Conservation (phyloP, 2,113 vertebrate genomes). For the Cyphomyrus discorhynchus region DNA sequence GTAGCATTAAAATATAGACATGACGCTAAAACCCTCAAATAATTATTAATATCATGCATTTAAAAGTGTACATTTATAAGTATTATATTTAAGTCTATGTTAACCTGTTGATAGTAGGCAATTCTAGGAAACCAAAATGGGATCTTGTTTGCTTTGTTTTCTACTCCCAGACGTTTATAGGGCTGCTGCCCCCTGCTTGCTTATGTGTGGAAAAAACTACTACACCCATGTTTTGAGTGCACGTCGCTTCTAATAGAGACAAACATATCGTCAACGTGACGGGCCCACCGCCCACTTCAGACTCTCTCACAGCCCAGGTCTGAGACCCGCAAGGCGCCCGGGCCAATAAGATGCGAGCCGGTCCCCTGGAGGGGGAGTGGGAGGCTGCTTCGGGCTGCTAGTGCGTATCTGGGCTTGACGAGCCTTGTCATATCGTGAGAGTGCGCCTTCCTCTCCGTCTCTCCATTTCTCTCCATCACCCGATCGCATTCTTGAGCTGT, state of each 20-base stretch:
- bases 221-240: conserved; percentile 51
- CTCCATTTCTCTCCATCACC: neutral
- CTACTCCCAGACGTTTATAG: neutral
- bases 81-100: neutral
- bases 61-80: neutral
- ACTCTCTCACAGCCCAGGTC: conserved; percentile 21
- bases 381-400: conserved; percentile 38
- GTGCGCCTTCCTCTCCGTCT: conserved; percentile 40
- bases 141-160: neutral
- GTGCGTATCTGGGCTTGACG: conserved; percentile 53
- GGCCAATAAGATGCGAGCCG: conserved; percentile 56
- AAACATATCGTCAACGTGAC: conserved; percentile 58
- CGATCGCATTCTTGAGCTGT: neutral
- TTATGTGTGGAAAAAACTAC: conserved; percentile 47
- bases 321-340: conserved; percentile 41
- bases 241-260: conserved; percentile 45
- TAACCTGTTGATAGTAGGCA: neutral
- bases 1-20: neutral
- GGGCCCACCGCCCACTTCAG: conserved; percentile 33
- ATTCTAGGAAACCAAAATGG: neutral
- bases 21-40: neutral
- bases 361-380: conserved; percentile 53
- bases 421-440: conserved; percentile 52
- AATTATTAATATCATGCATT: neutral
- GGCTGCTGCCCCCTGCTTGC: conserved; percentile 34